Evolutionary conservation across 2,888 invertebrate genomes (phyloP), one percentile per base, ranked within the genome.

Genomic region (Apocheima hispidaria): DNA sequence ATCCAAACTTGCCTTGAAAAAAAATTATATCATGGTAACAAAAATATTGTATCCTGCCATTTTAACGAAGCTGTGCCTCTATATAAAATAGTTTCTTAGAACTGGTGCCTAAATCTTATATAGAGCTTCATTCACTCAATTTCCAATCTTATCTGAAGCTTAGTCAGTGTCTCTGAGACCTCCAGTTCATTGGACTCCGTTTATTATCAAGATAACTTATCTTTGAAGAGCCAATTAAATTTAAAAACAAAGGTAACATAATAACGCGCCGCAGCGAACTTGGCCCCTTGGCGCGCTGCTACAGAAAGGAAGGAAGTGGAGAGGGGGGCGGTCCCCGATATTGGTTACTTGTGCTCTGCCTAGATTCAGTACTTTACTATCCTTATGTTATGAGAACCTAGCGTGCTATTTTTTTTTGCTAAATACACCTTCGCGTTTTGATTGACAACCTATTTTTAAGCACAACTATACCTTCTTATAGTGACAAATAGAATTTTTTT

Each of bases 181-280:
- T 84, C 87, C 87, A 84, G 89, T 90, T 91, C 92, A 92, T 91
- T 91, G 91, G 89, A 83, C 85, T 87, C 88, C 90, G 89, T 92
- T 92, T 90, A 90, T 92, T 91, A 92, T 92, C 92, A 90, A 91
- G 91, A 92, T 92, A 92, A 76, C 87, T 21, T 91, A 92, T 92
- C 92, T 91, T 78, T 84, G 87, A 90, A 88, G 84, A 88, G 87
- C 92, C 92, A 92, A 92, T 92, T 92, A 92, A 92, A 92, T 90
- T 91, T 92, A 87, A 91, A 92, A 91, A 92, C 92, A 92, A 92
- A 91, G 91, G 90, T 90, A 92, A 88, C 90, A 89, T 90, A 90
- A 90, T 91, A 91, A 91, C 88, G 92, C 90, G 90, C 88, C 88
- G 89, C 81, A 81, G 82, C 83, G 81, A 82, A 81, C 77, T 77